phyloP scores from a whole-genome alignment of 2,888 invertebrate species.

The Drosophila planitibia region DNA sequence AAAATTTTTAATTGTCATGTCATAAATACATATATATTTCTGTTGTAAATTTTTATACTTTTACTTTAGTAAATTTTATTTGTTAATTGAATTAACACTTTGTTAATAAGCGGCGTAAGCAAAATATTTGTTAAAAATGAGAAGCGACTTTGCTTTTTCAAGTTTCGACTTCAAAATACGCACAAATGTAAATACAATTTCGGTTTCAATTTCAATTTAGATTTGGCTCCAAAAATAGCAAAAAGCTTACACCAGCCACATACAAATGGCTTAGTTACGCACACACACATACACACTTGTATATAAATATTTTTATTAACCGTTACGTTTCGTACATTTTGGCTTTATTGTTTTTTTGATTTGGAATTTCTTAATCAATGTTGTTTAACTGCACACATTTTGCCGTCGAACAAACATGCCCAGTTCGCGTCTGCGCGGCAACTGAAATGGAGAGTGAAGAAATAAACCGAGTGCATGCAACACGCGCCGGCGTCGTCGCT shows the following conservation, averaged over 20 bases:
- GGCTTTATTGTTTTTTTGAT: conserved; percentile 1
- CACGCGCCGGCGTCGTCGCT: conserved; percentile 54
- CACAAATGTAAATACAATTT: conserved; percentile 20
- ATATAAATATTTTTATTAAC: conserved; percentile 2
- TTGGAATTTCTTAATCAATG: conserved; percentile 13
- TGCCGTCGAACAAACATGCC: conserved; percentile 49
- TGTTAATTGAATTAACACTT: conserved; percentile 60
- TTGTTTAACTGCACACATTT: conserved; percentile 10
- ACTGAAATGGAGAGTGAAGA: conserved; percentile 72
- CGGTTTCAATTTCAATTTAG: conserved; percentile 41
- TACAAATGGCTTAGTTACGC: conserved; percentile 67
- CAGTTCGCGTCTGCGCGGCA: conserved; percentile 56
- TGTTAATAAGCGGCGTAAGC: conserved; percentile 64
- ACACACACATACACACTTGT: conserved; percentile 1
- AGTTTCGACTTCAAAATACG: conserved; percentile 19
- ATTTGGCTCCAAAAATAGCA: conserved; percentile 17
- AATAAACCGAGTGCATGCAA: conserved; percentile 56
- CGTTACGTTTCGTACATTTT: conserved; percentile 49
- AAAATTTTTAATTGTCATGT: background rate
- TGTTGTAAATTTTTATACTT: conserved; percentile 23
- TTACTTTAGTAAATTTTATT: conserved; percentile 8
- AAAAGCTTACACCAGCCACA: conserved; percentile 36
- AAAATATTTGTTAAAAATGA: conserved; percentile 66
- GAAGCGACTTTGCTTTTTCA: no score
- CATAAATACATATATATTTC: background rate